Evolutionary conservation across 2,113 vertebrate species (phyloP).

Genomic region (Paraplagusia blochii): DNA sequence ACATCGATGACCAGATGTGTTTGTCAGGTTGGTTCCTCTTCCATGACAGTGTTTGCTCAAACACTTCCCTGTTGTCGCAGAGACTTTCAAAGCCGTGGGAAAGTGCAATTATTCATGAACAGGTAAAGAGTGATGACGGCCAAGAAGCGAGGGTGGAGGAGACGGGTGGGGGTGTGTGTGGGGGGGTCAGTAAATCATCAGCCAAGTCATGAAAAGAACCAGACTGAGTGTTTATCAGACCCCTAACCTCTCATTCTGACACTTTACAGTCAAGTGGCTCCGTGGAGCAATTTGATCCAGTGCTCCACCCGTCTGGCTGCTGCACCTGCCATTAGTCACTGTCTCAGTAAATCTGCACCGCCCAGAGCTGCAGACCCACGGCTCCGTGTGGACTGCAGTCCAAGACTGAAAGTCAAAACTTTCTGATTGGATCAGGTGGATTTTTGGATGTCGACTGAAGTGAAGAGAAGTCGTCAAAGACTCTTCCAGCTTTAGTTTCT

Average conservation of each 20-base stretch:
- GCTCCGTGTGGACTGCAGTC: no score
- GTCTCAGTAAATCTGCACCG: no score
- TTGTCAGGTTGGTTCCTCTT: conserved; percentile 1
- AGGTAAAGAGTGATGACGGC: conserved; percentile 30
- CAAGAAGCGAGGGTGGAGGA: conserved; percentile 3
- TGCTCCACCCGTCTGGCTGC: not conserved
- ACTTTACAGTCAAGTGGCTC: conserved; percentile 7
- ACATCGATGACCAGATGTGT: not conserved
- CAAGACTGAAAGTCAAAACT: no score
- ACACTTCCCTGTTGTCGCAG: not conserved
- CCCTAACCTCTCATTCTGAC: conserved; percentile 2
- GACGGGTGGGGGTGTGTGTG: no score
- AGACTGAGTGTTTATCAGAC: conserved; percentile 18
- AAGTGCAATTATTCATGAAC: conserved; percentile 11
- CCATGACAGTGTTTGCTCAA: not conserved
- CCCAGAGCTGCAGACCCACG: no score
- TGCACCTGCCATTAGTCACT: not conserved
- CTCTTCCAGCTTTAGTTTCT: no score
- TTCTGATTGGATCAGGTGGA: no score
- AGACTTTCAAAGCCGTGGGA: conserved; percentile 11
- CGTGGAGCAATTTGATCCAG: not conserved
- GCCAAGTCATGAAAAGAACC: conserved; percentile 30
- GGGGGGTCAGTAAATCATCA: conserved; percentile 59
- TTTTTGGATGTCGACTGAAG: no score
- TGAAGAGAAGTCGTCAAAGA: no score